Conservation (phyloP, 2,888 invertebrate species). For the Ashinkailepas kermadecensis region DNA sequence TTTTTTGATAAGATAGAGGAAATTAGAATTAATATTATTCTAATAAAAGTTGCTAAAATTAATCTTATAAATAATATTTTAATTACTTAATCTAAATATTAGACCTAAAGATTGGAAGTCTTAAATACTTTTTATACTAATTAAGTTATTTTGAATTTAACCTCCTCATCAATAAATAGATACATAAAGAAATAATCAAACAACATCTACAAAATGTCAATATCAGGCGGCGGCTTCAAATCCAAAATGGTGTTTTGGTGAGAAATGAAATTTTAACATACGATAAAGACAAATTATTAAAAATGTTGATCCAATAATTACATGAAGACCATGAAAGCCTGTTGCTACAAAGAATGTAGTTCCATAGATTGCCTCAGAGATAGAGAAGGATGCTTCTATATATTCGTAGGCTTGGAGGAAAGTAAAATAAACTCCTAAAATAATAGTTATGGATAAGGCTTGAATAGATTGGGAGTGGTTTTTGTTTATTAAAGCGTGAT, state of each 20-base stretch:
- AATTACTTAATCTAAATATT: neutral
- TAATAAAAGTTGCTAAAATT: constrained; percentile 38
- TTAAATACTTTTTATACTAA: constrained; percentile 6
- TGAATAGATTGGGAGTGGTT: constrained; percentile 46
- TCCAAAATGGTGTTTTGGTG: neutral
- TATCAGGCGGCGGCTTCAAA: neutral
- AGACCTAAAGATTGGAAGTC: neutral
- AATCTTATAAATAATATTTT: neutral
- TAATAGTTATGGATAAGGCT: constrained; percentile 49
- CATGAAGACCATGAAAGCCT: neutral
- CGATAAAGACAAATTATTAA: neutral
- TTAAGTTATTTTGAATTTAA: neutral
- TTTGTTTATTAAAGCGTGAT: constrained; percentile 50
- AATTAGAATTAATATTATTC: constrained; percentile 46
- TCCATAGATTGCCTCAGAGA: neutral
- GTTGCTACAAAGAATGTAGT: neutral
- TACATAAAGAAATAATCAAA: neutral
- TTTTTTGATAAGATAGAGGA: constrained; percentile 50
- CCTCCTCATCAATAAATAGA: neutral
- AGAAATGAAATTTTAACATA: neutral
- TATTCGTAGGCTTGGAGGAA: constrained; percentile 50
- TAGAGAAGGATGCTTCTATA: neutral
- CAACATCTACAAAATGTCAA: neutral
- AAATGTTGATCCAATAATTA: neutral
- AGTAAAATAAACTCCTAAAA: constrained; percentile 58